Conservation (phyloP, 2,113 vertebrate genomes). For the Bufo bufo region DNA sequence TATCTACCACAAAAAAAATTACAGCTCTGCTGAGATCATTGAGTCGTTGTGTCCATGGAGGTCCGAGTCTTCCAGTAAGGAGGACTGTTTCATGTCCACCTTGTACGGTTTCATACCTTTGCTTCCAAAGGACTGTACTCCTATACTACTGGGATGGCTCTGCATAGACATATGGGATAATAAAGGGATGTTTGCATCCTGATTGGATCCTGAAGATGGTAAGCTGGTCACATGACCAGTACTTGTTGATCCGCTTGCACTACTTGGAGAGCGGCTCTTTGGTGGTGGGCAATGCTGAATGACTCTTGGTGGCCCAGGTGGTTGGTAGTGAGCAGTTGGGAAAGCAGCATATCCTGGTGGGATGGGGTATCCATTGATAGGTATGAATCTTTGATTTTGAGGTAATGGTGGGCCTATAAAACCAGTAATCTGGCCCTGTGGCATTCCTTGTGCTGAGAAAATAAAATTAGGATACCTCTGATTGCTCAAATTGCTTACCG, state of each 20-base stretch:
- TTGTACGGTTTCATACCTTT: conserved; percentile 87
- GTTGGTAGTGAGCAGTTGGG: conserved; percentile 86
- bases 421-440: conserved; percentile 83
- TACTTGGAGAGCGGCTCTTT: conserved; percentile 96
- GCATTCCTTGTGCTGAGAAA: conserved; percentile 85
- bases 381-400: conserved; percentile 92
- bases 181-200: conserved; percentile 94
- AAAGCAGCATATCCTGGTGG: conserved; percentile 94
- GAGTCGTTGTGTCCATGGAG: conserved; percentile 88
- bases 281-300: conserved; percentile 95
- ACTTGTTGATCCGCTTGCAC: conserved; percentile 96
- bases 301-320: conserved; percentile 78
- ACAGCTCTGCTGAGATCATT: conserved; percentile 92
- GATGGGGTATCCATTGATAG: conserved; percentile 95
- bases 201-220: conserved; percentile 95
- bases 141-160: conserved; percentile 77
- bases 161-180: conserved; percentile 88
- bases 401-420: conserved; percentile 81
- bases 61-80: conserved; percentile 83
- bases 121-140: conserved; percentile 81
- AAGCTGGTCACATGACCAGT: conserved; percentile 94
- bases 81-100: conserved; percentile 86
- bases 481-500: conserved; percentile 95
- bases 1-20: conserved; percentile 63
- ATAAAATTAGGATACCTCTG: conserved; percentile 90